Base-by-base conservation (phyloP, 2,888 invertebrate species). In the Tachina fera region DNA sequence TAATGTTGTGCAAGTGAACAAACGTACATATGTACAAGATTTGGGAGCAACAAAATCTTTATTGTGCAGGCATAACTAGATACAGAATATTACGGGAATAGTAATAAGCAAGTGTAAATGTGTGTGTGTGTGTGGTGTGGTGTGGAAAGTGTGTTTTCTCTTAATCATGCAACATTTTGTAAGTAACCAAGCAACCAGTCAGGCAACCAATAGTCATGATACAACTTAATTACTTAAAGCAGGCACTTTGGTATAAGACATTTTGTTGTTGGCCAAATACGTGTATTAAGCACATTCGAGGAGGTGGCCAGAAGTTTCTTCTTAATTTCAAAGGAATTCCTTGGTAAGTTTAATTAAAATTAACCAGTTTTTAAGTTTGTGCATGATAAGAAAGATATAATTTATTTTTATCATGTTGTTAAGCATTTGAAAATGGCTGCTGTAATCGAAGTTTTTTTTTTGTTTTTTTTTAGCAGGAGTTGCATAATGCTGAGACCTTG, bases 121-220 rank as follows among this genome's bases (percentile, higher is more conserved):
- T 16, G 1, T 16, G 14, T 5, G 6, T n/a, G 8, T 5, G 11
- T 22, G n/a, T 58, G 60, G 16, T 58, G 60, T 43, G 60, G 47
- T 41, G 53, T 4, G 45, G 49, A 43, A 76, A 41, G 47, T 67
- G 83, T 60, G 58, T 79, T 79, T 49, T 79, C 71, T 72, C 72
- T 83, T 83, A 86, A 83, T 80, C 83, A 63, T 83, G 83, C 83
- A 83, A 83, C 72, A 80, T 68, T 86, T 79, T 76, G 68, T n/a
- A 56, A 76, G 72, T 41, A 65, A 79, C 51, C 63, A 65, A 60
- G 61, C 47, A 68, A 67, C 13, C 65, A 58, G 60, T 45, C 56
- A 43, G 65, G 10, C 75, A 83, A 61, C 67, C 65, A 76, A 16
- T 16, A 60, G n/a, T 47, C 45, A 49, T 68, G 45, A 8, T 78